Conservation (phyloP, 1,140 invertebrate genomes). For the Drosophila tsacasi region DNA sequence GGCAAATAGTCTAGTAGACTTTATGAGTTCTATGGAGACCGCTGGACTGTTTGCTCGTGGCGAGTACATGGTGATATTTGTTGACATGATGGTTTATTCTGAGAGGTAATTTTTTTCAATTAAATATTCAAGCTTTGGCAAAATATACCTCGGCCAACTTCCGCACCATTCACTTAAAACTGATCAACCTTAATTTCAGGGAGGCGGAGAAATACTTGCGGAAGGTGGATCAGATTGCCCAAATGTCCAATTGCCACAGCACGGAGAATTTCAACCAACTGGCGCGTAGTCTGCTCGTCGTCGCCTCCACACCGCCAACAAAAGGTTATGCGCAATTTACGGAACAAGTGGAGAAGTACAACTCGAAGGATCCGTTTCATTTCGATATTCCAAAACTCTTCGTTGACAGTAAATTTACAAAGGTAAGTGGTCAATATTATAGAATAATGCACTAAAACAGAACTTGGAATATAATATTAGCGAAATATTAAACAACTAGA, state of each 20-base stretch:
- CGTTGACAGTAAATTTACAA: slow-evolving; percentile 86
- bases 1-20: slow-evolving; percentile 91
- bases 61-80: slow-evolving; percentile 97
- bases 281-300: slow-evolving; percentile 93
- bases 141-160: neutral
- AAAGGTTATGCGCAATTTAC: slow-evolving; percentile 92
- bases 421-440: slow-evolving; percentile 84
- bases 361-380: slow-evolving; percentile 86
- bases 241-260: slow-evolving; percentile 87
- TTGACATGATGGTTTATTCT: slow-evolving; percentile 94
- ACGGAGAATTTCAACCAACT: slow-evolving; percentile 89
- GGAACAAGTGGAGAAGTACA: slow-evolving; percentile 91
- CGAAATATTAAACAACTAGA: neutral
- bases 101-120: slow-evolving; percentile 46
- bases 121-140: neutral
- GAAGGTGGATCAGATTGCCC: slow-evolving; percentile 88
- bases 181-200: slow-evolving; percentile 71
- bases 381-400: slow-evolving; percentile 85
- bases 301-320: slow-evolving; percentile 92
- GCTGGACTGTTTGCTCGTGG: slow-evolving; percentile 94
- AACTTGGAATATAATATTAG: neutral
- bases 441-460: no score
- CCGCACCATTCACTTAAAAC: neutral
- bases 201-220: slow-evolving; percentile 95
- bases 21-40: slow-evolving; percentile 96